Percentiles rank a stretch among this genome's conserved stretches.
These are phyloP conservation scores for Cromileptes altivelis DNA, from an alignment of 2,113 vertebrate genomes.

Conservation along the genomic window DNA sequence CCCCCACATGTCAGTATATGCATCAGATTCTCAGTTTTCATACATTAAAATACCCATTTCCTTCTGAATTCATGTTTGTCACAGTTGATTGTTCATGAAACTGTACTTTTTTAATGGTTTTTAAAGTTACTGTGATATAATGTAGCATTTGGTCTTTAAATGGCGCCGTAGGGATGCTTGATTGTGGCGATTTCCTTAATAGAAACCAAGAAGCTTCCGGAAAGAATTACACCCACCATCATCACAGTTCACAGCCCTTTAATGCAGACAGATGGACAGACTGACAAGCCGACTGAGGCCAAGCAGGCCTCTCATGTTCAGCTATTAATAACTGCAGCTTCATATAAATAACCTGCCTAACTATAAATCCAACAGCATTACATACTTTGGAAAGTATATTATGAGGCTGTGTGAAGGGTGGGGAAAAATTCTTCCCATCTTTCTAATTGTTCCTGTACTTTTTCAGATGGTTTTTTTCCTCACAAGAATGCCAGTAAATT, in stretches of 20 bases:
- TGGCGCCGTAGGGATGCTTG: not conserved
- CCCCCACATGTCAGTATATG: not conserved
- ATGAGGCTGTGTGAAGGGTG: not conserved
- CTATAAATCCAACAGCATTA: conserved; percentile 45
- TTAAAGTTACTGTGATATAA: not conserved
- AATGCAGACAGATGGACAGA: conserved; percentile 29
- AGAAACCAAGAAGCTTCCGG: not conserved
- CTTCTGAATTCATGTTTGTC: not conserved
- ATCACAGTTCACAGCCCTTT: conserved; percentile 8
- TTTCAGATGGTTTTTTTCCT: not conserved
- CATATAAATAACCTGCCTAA: conserved; percentile 62
- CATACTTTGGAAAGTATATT: conserved; percentile 27
- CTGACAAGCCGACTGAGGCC: conserved; percentile 14
- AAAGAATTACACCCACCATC: not conserved
- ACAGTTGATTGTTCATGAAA: not conserved
- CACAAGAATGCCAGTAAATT: not conserved
- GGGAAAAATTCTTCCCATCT: conserved; percentile 31
- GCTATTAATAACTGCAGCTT: conserved; percentile 71
- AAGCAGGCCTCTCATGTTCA: conserved; percentile 71
- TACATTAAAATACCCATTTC: not conserved
- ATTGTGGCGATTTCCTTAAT: not conserved
- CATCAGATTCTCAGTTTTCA: not conserved
- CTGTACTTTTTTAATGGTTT: no score
- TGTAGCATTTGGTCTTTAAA: not conserved
- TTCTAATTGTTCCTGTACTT: conserved; percentile 11